Base-by-base conservation (phyloP, 1,140 invertebrate species). In the Batillaria attramentaria region DNA sequence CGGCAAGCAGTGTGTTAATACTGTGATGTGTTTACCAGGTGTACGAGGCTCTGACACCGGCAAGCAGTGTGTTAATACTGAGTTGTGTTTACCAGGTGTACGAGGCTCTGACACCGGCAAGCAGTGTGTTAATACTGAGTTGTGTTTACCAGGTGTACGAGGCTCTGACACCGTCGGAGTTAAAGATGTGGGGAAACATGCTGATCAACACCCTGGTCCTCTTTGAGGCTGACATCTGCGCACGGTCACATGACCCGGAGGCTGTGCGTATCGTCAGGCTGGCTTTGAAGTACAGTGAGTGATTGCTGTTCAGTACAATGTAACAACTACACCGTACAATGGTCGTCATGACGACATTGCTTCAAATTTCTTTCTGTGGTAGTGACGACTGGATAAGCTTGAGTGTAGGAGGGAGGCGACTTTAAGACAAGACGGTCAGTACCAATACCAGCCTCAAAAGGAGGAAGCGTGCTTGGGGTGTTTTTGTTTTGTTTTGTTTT, bases 381-480 rank as follows among this genome's bases (percentile, higher is more conserved):
- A 31, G 16, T 66, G n/a, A 18, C 18, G n/a, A n/a, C 1, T n/a
- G 4, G 16, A 24, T 66, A n/a, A n/a, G 18, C 31, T 18, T 35
- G 20, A 16, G 20, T 66, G n/a, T 31, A 66, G 33, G n/a, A 24
- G 18, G 20, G 33, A 66, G 33, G 1, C 31, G 33, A 2, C 65
- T 66, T 18, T 66, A n/a, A 35, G 33, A 54, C 68, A 37, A n/a
- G 57, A 60, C 43, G 79, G 77, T 43, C 73, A 83, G n/a, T 50
- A 24, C 24, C 13, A 50, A 50, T 50, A 50, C 24, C 13, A 50
- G 24, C 24, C 13, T 13, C 13, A 50, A 24, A 50, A 50, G 46
- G 24, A 24, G 46, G 46, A 50, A 50, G 20, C 41, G 43, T 46
- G 39, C 28, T n/a, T 10, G 69, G 18, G 37, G 13, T 66, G n/a